These are phyloP conservation scores for Andrena haemorrhoa DNA, from an alignment of 2,888 invertebrate genomes.

Conservation along the genomic window DNA sequence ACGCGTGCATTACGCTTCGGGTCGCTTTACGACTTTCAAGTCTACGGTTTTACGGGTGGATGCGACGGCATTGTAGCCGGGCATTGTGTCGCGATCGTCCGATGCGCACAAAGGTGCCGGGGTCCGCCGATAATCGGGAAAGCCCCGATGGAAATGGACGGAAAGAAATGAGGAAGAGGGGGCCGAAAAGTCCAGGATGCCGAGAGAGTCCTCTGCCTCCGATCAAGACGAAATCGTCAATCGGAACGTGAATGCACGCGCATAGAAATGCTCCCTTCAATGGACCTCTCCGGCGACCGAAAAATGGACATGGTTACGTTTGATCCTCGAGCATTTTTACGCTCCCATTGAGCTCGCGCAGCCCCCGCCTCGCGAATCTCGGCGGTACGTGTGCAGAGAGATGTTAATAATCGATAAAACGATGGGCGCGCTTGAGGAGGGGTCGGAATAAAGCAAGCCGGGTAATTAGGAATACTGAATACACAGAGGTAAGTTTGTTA, in stretches of 20 bases:
- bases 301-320: conserved; percentile 35
- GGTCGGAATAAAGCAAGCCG: background rate
- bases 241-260: conserved; percentile 43
- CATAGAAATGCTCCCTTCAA: conserved; percentile 48
- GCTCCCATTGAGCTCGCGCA: background rate
- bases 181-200: conserved; percentile 24
- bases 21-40: conserved; percentile 55
- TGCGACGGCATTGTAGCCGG: conserved; percentile 54
- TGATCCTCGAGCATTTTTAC: conserved; percentile 29
- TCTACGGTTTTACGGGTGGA: conserved; percentile 63
- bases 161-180: conserved; percentile 51
- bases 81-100: conserved; percentile 61
- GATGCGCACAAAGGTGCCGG: conserved; percentile 62
- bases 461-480: background rate
- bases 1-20: conserved; percentile 21
- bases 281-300: conserved; percentile 31
- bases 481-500: background rate
- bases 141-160: conserved; percentile 59
- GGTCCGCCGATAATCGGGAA: conserved; percentile 66
- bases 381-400: background rate
- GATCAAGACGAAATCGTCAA: conserved; percentile 51
- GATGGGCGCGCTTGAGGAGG: background rate
- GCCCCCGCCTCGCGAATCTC: background rate
- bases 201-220: conserved; percentile 23
- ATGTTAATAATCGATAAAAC: background rate